Conservation (phyloP, 2,113 vertebrate species). For the Pseudorhombus dupliciocellatus region DNA sequence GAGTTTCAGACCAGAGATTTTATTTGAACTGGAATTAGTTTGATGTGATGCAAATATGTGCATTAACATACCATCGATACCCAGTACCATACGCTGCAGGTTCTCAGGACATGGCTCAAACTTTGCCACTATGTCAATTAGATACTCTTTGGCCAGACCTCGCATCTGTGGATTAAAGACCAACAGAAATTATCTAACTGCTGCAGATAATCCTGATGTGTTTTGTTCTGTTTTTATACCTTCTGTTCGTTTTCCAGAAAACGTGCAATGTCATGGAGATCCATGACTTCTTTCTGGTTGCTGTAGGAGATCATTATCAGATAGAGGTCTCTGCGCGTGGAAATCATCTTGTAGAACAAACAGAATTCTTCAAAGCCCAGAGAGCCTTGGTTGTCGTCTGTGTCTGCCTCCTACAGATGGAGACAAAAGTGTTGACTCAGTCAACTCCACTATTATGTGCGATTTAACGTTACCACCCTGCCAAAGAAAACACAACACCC, state of each 20-base stretch:
- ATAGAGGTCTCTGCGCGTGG: constrained; percentile 92
- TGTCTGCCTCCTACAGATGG: constrained; percentile 89
- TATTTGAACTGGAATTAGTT: background rate
- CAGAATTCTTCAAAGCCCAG: constrained; percentile 96
- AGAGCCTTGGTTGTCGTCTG: constrained; percentile 90
- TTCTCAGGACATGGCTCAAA: constrained; percentile 93
- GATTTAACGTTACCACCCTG: constrained; percentile 17
- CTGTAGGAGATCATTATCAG: constrained; percentile 96
- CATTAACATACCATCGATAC: constrained; percentile 89
- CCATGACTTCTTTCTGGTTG: constrained; percentile 92
- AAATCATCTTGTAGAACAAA: constrained; percentile 97
- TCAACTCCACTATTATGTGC: constrained; percentile 17
- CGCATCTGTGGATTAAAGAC: constrained; percentile 80
- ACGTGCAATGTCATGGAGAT: constrained; percentile 82
- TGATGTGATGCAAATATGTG: background rate
- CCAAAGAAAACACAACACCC: constrained; percentile 11
- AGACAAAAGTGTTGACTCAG: constrained; percentile 29
- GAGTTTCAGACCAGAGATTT: background rate
- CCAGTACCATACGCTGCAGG: constrained; percentile 84
- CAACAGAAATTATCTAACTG: background rate
- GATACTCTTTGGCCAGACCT: constrained; percentile 85
- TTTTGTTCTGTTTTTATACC: constrained; percentile 70
- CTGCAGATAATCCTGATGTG: background rate
- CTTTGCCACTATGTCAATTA: constrained; percentile 85
- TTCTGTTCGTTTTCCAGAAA: constrained; percentile 94